Evolutionary conservation across 1,140 invertebrate genomes (phyloP), one percentile per base, ranked within the genome.

Genomic region (Ceratina australensis): DNA sequence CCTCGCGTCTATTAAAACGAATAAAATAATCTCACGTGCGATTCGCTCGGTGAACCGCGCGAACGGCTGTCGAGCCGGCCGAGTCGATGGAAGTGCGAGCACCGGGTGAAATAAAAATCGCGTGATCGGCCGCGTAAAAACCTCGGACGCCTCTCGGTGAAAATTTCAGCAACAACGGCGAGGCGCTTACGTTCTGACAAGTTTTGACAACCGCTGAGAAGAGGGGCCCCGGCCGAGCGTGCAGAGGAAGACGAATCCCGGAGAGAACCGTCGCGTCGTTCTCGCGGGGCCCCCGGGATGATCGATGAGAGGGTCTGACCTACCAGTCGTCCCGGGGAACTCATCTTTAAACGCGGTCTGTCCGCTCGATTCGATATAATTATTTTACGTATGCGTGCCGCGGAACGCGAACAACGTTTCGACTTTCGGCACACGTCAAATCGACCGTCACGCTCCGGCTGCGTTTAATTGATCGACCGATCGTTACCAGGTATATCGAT

Each of bases 231-330:
- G 47, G 16, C 85, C 80, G 81, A 54, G 78, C 80, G 52, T 78
- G 83, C 78, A 79, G 79, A 87, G 80, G 79, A 87, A 86, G 85
- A 88, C 72, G 84, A 86, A 88, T 85, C 89, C 84, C 68, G 84
- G 86, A 59, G 68, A 87, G 86, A 86, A 87, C 86, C 85, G 86
- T 72, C 83, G 86, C 86, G 87, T 87, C 85, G 86, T 72, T 83
- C 72, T 42, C 79, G 68, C 80, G 66, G 49, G 54, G 52, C 16
- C 86, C 87, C 83, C 85, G 82, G 86, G 89, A 92, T 92, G 91
- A 92, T 92, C 90, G 91, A 92, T 91, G 87, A 91, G 90, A 88
- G 83, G 88, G 87, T 89, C 88, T 89, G 88, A 81, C 83, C 81
- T 78, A 83, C 81, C 84, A 86, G 82, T 82, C 87, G 83, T 85